Conservation (phyloP, 2,797 vertebrate species). For the Harpia harpyja region DNA sequence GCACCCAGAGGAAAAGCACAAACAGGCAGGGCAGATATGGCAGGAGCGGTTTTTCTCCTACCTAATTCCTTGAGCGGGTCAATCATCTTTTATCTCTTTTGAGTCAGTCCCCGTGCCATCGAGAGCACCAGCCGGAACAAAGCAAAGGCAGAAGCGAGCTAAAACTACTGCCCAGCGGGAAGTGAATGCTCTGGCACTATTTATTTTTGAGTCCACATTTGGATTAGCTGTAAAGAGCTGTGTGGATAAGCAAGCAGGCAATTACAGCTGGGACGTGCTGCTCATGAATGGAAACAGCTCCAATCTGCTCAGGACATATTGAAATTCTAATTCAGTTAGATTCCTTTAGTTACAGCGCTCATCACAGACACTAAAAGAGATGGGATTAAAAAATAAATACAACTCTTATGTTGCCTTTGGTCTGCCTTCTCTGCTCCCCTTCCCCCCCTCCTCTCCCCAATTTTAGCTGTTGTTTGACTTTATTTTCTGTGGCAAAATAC, state of each 20-base stretch:
- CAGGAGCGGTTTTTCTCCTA: background rate
- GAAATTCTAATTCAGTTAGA: slow-evolving; percentile 61
- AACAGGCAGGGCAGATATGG: background rate
- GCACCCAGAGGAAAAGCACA: background rate
- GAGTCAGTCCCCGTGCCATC: background rate
- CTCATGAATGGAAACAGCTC: slow-evolving; percentile 45
- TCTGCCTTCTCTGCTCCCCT: background rate
- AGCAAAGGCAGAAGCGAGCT: slow-evolving; percentile 21
- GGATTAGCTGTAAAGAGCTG: slow-evolving; percentile 60
- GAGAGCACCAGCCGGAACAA: background rate
- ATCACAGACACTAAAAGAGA: slow-evolving; percentile 36
- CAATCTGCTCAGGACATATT: slow-evolving; percentile 49
- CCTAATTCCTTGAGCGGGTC: slow-evolving; percentile 26
- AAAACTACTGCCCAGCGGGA: background rate
- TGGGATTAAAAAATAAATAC: slow-evolving; percentile 49
- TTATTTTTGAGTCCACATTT: slow-evolving; percentile 42
- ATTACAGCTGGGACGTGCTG: slow-evolving; percentile 38
- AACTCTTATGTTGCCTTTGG: background rate
- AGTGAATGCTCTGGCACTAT: background rate
- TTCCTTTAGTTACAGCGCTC: slow-evolving; percentile 32
- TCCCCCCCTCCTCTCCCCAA: background rate
- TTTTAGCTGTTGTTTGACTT: slow-evolving; percentile 52
- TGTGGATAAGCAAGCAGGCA: slow-evolving; percentile 54
- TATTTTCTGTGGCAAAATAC: background rate
- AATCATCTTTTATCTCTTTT: slow-evolving; percentile 41